phyloP scores from a whole-genome alignment of 2,888 invertebrate species.

The Campopleginae sp. region DNA sequence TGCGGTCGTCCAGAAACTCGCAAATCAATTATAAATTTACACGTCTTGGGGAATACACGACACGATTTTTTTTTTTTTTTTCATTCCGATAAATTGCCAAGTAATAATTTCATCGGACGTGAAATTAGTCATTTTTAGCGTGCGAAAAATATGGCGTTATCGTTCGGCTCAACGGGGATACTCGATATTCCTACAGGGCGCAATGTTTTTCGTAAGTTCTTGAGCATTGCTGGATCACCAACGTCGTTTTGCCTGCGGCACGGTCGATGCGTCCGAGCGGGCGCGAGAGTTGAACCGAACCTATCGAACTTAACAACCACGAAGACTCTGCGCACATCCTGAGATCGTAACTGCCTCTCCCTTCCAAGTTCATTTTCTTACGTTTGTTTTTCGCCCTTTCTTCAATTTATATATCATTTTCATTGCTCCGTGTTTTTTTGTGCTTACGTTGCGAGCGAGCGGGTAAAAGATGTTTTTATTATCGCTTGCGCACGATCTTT shows the following conservation, averaged over 20 bases:
- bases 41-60: constrained; percentile 30
- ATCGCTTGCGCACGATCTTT: constrained; percentile 77
- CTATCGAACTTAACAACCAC: constrained; percentile 75
- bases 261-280: constrained; percentile 75
- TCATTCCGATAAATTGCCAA: constrained; percentile 33
- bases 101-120: not conserved
- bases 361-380: not conserved
- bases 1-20: constrained; percentile 30
- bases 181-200: constrained; percentile 43
- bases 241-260: constrained; percentile 80
- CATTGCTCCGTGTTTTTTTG: not conserved
- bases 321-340: constrained; percentile 31
- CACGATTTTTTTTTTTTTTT: constrained; percentile 25
- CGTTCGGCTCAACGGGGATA: constrained; percentile 15
- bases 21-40: constrained; percentile 58
- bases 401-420: constrained; percentile 13
- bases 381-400: not conserved
- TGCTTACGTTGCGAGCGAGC: constrained; percentile 37
- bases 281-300: constrained; percentile 76
- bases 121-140: constrained; percentile 18
- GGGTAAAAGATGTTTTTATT: constrained; percentile 80
- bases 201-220: constrained; percentile 74
- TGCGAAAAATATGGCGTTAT: constrained; percentile 5
- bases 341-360: constrained; percentile 23
- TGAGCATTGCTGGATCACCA: constrained; percentile 77